A percentile compares a stretch with the other conserved stretches of the same genome.
phyloP scores from a whole-genome alignment of 2,888 invertebrate genomes.

The Acanthacorydalis orientalis region DNA sequence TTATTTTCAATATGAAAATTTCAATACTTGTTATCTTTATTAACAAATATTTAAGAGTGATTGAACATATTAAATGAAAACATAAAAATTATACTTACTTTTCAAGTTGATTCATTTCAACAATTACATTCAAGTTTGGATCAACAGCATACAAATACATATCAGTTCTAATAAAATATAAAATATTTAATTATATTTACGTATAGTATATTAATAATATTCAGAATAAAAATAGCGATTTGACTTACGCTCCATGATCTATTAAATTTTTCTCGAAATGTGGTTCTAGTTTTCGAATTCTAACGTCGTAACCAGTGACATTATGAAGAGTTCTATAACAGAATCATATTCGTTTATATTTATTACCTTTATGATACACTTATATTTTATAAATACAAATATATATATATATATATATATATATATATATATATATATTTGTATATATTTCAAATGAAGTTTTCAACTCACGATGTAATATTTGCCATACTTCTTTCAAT shows the following conservation, averaged over 20 bases:
- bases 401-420: background rate
- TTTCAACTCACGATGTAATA: constrained; percentile 39
- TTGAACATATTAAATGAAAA: no score
- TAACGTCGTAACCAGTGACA: constrained; percentile 60
- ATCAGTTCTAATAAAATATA: constrained; percentile 48
- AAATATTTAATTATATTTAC: no score
- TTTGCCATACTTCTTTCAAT: constrained; percentile 54
- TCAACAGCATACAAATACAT: constrained; percentile 76
- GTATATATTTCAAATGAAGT: background rate
- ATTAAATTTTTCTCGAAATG: constrained; percentile 47
- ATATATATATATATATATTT: background rate
- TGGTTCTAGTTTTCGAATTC: constrained; percentile 62
- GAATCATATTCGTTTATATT: constrained; percentile 1
- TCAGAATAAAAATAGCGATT: no score
- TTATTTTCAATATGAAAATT: no score
- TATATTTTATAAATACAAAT: background rate
- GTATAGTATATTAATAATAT: no score
- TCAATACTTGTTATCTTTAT: no score
- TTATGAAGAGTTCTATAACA: constrained; percentile 42
- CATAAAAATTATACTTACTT: constrained; percentile 54
- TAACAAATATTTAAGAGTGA: no score
- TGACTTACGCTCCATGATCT: constrained; percentile 49
- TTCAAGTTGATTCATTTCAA: constrained; percentile 63
- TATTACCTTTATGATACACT: background rate
- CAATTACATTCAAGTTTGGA: constrained; percentile 60